Base-by-base conservation (phyloP, 2,797 vertebrate genomes). In the Octomys mimax region DNA sequence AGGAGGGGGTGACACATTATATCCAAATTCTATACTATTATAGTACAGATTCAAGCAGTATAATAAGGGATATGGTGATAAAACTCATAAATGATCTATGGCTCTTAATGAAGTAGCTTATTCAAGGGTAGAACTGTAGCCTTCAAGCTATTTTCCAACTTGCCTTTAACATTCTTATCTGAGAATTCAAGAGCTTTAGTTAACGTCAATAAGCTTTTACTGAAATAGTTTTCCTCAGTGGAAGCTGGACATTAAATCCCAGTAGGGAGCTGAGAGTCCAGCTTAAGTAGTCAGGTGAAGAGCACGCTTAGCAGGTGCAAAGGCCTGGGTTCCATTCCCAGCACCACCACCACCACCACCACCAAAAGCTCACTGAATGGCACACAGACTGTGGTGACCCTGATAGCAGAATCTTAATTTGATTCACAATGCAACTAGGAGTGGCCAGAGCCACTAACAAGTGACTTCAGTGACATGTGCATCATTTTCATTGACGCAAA, bases 181-280 rank as follows among this genome's bases (percentile, higher is more conserved):
- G 59, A 57, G 83, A 91, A 92, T 91, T 88, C 71, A 24, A 57
- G 42, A 89, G 70, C 54, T 84, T 84, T 61, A 81, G 59, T 59
- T 92, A 52, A 86, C 64, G 42, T 95, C 92, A 36, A 7, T 57
- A 52, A 86, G 68, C 73, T 70, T 77, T 59, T 80, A 87, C 16
- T 68, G 46, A 95, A 87, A 89, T 73, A 64, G 62, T 80, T 95
- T 92, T 87, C 59, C 85, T 89, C 64, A 62, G 16, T 95, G 73
- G 85, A 85, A 91, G 94, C 49, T 91, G 62, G 73, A 87, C 14
- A 85, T 64, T 87, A 78, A 91, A 73, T 70, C 66, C 68, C 66
- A 73, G 22, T 49, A 59, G 21, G 64, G 11, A 26, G 22, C 52
- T 5, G 13, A 6, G 12, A 52, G 39, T 16, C 12, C 4, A 5